Percentiles rank a stretch among this genome's conserved stretches.
These are phyloP conservation scores for Panulirus ornatus DNA, from an alignment of 1,140 invertebrate genomes.

Conservation along the genomic window DNA sequence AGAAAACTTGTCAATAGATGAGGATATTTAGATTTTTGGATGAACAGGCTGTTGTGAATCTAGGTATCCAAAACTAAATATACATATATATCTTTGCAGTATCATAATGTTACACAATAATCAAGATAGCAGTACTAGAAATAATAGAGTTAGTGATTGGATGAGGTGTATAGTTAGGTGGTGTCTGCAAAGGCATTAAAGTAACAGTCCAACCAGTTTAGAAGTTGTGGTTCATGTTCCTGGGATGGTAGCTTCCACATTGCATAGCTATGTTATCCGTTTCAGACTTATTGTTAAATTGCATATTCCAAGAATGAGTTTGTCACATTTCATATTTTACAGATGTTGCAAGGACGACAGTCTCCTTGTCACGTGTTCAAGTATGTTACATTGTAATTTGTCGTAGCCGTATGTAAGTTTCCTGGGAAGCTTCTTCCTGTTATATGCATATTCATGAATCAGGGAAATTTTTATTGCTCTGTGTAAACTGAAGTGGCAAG, in stretches of 20 bases:
- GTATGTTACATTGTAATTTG: too few relatives aligned
- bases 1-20: too few relatives aligned
- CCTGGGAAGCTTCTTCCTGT: too few relatives aligned
- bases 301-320: not conserved
- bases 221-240: not conserved
- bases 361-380: too few relatives aligned
- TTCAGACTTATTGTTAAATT: too few relatives aligned
- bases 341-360: not conserved
- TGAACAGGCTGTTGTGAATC: not conserved
- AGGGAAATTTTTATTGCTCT: too few relatives aligned
- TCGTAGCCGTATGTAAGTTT: too few relatives aligned
- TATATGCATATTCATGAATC: too few relatives aligned
- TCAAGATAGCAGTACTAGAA: not conserved
- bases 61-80: not conserved
- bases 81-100: not conserved
- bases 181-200: slow-evolving; percentile 3
- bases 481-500: too few relatives aligned
- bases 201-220: not conserved
- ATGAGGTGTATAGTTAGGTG: not conserved
- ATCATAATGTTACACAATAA: not conserved
- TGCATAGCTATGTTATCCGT: too few relatives aligned
- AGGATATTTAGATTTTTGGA: too few relatives aligned
- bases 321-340: too few relatives aligned
- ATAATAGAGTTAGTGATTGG: not conserved
- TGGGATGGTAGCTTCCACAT: not conserved